These are phyloP conservation scores for Variabilichromis moorii DNA, from an alignment of 2,113 vertebrate species.

Conservation along the genomic window DNA sequence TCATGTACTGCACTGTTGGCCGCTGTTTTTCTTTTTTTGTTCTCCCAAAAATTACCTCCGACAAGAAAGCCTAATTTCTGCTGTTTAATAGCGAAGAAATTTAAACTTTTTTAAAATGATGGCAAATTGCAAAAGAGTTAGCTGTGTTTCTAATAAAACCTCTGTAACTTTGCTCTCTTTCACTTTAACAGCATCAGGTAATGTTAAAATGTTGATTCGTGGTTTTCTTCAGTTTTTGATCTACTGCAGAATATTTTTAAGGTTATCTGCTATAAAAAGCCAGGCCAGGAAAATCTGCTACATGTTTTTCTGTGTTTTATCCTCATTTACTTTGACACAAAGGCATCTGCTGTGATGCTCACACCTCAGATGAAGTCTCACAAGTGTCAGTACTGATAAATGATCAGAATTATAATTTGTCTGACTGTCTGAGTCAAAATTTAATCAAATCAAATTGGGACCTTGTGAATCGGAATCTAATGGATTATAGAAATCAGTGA, in stretches of 20 bases:
- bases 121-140: neutral
- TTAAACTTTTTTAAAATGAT: neutral
- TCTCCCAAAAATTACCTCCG: neutral
- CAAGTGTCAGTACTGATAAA: neutral
- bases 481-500: neutral
- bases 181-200: neutral
- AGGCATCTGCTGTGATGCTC: neutral
- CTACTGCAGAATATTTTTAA: neutral
- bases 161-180: neutral
- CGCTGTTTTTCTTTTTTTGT: neutral
- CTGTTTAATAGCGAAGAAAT: neutral
- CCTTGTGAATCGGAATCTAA: neutral
- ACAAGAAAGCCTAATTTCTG: neutral
- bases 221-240: neutral
- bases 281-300: neutral
- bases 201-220: neutral
- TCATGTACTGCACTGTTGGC: neutral
- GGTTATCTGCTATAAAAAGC: neutral
- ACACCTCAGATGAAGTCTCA: neutral
- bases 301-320: neutral
- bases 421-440: neutral
- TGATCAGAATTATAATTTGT: neutral
- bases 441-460: neutral
- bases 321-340: neutral
- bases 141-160: neutral